Base-by-base conservation (phyloP, 2,113 vertebrate species). In the Oryzias curvinotus region DNA sequence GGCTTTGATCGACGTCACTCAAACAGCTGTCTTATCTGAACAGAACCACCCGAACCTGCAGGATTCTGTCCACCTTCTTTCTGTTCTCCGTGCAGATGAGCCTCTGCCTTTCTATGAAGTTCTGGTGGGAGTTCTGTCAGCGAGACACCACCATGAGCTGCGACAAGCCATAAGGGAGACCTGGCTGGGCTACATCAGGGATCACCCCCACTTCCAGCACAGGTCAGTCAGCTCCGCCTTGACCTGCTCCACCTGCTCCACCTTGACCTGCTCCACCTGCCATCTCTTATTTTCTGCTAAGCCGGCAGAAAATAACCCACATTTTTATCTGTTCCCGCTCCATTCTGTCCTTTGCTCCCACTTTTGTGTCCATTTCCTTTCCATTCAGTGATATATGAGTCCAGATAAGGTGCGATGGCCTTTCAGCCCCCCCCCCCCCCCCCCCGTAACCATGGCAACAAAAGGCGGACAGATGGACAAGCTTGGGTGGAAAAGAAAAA, bases 41-140 rank as follows among this genome's bases (percentile, higher is more conserved):
- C 3, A 36, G 6, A 28, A 28, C 26, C 26, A 28, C 26, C 26
- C 26, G 6, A 36, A 36, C 8, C 36, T 10, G 8, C 8, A 36
- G 6, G 12, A 25, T 75, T 60, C 52, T 21, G 23, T 16, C 14
- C 17, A 46, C 25, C 10, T 21, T 36, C 12, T 25, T 16, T 62
- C 18, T 73, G n/a, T 80, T 30, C 71, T 14, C 30, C 13, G 15
- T 55, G 14, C 77, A 92, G 91, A 88, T 80, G 84, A 69, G 10
- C 71, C 68, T 3, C 62, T 75, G 44, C 77, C 84, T 25, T 81
- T 73, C 75, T 93, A 91, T 71, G 95, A 96, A 80, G 82, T 98
- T 88, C 75, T 98, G 74, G 94, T 98, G 74, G 97, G 96, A 60
- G 95, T 98, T 76, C 52, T 98, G 79, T 98, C 97, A 42, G 96